phyloP scores from a whole-genome alignment of 2,797 vertebrate species.

The Phoxinus dragarum region DNA sequence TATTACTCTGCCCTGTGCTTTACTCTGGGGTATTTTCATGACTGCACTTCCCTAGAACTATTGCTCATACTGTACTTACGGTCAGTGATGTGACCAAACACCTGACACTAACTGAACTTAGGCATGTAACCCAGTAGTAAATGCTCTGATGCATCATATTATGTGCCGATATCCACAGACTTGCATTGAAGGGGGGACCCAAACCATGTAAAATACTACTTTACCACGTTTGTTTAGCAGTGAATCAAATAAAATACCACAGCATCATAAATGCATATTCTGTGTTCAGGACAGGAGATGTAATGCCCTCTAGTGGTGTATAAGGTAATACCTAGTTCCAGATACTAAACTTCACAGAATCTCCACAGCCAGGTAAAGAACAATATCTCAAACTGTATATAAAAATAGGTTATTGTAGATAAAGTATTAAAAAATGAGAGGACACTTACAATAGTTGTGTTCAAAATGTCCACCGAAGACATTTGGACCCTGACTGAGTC shows the following conservation, averaged over 20 bases:
- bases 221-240: not conserved
- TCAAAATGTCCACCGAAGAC: not conserved
- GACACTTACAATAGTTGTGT: not conserved
- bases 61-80: slow-evolving; percentile 21
- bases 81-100: not conserved
- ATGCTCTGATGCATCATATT: not conserved
- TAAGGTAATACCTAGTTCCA: not conserved
- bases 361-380: not conserved
- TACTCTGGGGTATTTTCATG: slow-evolving; percentile 9
- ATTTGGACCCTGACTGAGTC: too few relatives aligned
- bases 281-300: slow-evolving; percentile 21
- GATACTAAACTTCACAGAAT: not conserved
- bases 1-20: not conserved
- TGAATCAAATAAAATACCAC: not conserved
- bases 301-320: slow-evolving; percentile 47
- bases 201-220: not conserved
- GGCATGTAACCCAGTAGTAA: too few relatives aligned
- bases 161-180: not conserved
- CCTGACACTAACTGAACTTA: not conserved
- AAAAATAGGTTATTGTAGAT: not conserved
- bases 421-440: not conserved
- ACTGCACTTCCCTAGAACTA: not conserved
- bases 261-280: not conserved
- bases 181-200: not conserved
- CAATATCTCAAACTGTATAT: not conserved